phyloP scores from a whole-genome alignment of 2,888 invertebrate species.

The Andricus quercusramuli region DNA sequence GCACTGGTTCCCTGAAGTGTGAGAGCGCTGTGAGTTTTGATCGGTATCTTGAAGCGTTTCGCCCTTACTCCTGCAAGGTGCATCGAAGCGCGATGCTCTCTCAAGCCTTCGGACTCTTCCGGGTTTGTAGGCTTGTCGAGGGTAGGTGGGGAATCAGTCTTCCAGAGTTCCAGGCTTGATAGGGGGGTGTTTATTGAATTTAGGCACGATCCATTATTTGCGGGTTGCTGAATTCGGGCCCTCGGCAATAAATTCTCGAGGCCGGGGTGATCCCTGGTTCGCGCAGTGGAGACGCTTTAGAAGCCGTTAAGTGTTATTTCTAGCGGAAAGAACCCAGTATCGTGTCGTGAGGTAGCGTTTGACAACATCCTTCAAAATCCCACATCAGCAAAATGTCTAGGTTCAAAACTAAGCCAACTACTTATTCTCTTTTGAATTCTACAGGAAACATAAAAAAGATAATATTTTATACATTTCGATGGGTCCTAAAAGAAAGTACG shows the following conservation, averaged over 20 bases:
- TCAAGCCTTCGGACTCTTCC: constrained; percentile 12
- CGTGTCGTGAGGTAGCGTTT: neutral
- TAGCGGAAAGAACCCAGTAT: neutral
- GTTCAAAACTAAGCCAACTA: neutral
- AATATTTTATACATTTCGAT: neutral
- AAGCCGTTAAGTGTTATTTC: constrained; percentile 7
- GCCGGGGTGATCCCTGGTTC: neutral
- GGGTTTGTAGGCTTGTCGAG: neutral
- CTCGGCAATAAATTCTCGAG: constrained; percentile 47
- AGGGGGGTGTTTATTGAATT: constrained; percentile 53
- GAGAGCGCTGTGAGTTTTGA: constrained; percentile 9
- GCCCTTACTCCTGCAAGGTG: neutral
- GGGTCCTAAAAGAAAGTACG: too few relatives aligned
- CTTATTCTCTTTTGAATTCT: neutral
- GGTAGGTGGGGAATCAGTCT: neutral
- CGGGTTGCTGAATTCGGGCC: constrained; percentile 48
- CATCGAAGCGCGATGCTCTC: neutral
- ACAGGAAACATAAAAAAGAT: neutral
- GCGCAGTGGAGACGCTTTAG: neutral
- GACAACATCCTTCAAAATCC: neutral
- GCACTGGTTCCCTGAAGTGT: neutral
- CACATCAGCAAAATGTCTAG: neutral
- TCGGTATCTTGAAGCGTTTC: neutral
- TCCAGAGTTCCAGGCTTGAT: neutral
- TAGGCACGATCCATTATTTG: constrained; percentile 52